Conservation (phyloP, 2,797 vertebrate genomes). For the Danio kyathit region DNA sequence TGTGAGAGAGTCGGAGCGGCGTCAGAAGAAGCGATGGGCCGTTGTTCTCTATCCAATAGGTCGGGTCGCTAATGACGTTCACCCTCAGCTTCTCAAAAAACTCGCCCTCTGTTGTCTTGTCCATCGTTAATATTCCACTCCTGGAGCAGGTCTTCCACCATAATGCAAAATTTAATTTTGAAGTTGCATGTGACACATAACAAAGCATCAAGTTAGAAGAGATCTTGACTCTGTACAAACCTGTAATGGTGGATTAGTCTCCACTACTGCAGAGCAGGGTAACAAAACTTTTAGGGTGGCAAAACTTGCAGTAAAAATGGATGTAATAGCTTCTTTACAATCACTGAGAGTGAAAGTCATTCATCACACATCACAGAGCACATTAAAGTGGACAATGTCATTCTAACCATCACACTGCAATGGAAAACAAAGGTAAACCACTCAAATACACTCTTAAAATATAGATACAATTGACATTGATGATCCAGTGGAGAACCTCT, state of each 20-base stretch:
- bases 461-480: no score
- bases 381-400: background rate
- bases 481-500: background rate
- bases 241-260: constrained; percentile 21
- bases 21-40: constrained; percentile 69
- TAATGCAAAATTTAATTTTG: constrained; percentile 22
- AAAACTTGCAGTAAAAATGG: constrained; percentile 14
- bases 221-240: constrained; percentile 4
- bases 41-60: constrained; percentile 69
- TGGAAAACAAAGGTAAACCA: background rate
- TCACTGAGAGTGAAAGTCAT: background rate
- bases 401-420: background rate
- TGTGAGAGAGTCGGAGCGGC: constrained; percentile 70
- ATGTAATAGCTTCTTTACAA: background rate
- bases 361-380: constrained; percentile 9
- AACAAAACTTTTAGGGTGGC: background rate
- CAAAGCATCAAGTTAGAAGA: constrained; percentile 23
- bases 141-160: constrained; percentile 35
- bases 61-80: constrained; percentile 69
- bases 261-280: background rate
- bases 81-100: constrained; percentile 69
- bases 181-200: constrained; percentile 45
- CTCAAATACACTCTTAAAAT: constrained; percentile 13
- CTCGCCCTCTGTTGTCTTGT: constrained; percentile 50
- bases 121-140: constrained; percentile 22